phyloP scores from a whole-genome alignment of 2,113 vertebrate species.

The Corydoras sp. region DNA sequence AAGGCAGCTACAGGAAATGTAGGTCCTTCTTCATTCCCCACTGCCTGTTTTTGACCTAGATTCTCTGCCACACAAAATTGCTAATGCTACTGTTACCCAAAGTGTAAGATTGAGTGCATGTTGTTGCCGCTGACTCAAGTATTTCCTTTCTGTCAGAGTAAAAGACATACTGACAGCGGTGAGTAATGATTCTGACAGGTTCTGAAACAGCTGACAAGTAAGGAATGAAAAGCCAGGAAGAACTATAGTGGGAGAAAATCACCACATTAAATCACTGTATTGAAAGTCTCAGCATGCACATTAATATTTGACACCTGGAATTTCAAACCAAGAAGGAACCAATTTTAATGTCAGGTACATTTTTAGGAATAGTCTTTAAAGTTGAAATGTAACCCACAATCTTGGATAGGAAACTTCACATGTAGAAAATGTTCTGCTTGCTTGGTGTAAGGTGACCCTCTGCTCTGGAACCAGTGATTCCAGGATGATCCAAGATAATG shows the following conservation, averaged over 20 bases:
- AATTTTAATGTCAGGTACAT: no score
- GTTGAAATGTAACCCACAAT: no score
- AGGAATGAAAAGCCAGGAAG: conserved; percentile 17
- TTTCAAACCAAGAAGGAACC: no score
- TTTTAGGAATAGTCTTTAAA: no score
- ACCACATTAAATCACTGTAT: neutral
- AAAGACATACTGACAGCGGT: conserved; percentile 17
- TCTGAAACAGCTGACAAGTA: conserved; percentile 19
- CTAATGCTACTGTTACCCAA: conserved; percentile 8
- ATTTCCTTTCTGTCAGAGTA: conserved; percentile 9
- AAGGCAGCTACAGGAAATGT: conserved; percentile 13
- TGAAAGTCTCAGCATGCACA: neutral
- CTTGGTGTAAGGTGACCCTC: no score
- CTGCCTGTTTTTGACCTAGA: conserved; percentile 26
- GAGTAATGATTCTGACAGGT: conserved; percentile 33
- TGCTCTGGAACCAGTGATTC: no score
- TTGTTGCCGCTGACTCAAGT: conserved; percentile 11
- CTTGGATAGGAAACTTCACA: no score
- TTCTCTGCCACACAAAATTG: conserved; percentile 17
- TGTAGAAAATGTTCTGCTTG: no score
- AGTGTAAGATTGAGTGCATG: neutral
- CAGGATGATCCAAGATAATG: no score
- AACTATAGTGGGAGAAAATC: neutral
- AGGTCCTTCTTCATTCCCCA: conserved; percentile 8
- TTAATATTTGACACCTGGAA: no score